A percentile compares a stretch with the other conserved stretches of the same genome.
Conservation (phyloP, 2,888 invertebrate species). For the Rosalia funebris region DNA sequence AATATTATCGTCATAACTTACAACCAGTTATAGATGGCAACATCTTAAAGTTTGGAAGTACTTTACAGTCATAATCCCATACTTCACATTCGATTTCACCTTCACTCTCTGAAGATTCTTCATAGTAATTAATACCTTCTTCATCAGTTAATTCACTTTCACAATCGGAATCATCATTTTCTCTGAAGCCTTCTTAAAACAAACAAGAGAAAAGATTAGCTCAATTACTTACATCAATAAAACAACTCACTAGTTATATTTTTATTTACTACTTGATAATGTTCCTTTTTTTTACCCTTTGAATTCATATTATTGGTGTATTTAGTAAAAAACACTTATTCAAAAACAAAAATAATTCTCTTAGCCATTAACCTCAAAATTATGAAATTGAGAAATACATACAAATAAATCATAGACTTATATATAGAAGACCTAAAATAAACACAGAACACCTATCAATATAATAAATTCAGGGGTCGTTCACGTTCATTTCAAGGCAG, state of each 20-base stretch:
- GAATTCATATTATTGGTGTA: slow-evolving; percentile 22
- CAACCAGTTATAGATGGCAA: slow-evolving; percentile 41
- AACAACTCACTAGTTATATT: slow-evolving; percentile 7
- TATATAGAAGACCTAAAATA: too few species aligned
- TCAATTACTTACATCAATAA: neutral
- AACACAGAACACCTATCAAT: too few species aligned
- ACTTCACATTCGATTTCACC: slow-evolving; percentile 55
- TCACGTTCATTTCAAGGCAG: too few species aligned
- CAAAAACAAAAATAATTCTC: too few species aligned
- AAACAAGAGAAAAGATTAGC: neutral
- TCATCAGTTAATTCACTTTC: slow-evolving; percentile 35
- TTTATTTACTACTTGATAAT: neutral
- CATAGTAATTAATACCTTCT: slow-evolving; percentile 37
- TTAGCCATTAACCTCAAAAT: too few species aligned
- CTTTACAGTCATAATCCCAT: slow-evolving; percentile 57
- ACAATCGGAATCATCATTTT: slow-evolving; percentile 28
- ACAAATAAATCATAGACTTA: too few species aligned
- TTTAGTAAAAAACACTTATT: too few species aligned
- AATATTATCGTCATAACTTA: slow-evolving; percentile 35
- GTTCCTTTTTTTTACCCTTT: slow-evolving; percentile 19
- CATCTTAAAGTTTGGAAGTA: slow-evolving; percentile 32
- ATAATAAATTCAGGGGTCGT: too few species aligned
- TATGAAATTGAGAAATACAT: too few species aligned
- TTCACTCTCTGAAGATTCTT: slow-evolving; percentile 55
- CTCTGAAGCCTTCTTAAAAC: neutral